Conservation (phyloP, 2,888 invertebrate species). For the Aspidapion aeneum region DNA sequence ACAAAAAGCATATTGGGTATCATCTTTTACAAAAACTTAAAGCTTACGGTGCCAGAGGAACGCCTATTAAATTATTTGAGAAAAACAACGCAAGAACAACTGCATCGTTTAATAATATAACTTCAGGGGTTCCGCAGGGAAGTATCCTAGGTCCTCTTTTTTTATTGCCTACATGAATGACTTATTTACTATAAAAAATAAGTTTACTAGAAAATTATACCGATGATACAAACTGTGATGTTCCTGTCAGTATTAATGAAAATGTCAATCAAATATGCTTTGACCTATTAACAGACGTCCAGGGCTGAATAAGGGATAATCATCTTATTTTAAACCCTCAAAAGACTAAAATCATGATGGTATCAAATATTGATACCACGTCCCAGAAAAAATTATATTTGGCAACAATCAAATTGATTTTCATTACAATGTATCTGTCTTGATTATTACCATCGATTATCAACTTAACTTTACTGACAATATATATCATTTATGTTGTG, state of each 20-base stretch:
- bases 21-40: no score
- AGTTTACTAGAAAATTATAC: background rate
- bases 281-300: background rate
- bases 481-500: background rate
- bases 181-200: background rate
- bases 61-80: no score
- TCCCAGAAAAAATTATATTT: background rate
- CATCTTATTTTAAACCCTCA: background rate
- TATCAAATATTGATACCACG: background rate
- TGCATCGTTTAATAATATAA: background rate
- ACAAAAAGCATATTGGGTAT: no score
- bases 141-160: background rate
- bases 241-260: background rate
- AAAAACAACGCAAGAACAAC: background rate
- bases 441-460: background rate
- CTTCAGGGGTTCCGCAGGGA: background rate
- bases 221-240: background rate
- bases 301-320: no score
- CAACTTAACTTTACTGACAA: background rate
- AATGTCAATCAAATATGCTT: background rate
- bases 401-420: background rate
- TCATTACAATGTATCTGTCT: background rate
- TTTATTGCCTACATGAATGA: background rate
- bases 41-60: no score
- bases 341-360: background rate